Percentiles rank a stretch among this genome's conserved stretches.
Evolutionary conservation across 2,888 invertebrate species (phyloP).

Genomic region (Chloroclysta siterata): DNA sequence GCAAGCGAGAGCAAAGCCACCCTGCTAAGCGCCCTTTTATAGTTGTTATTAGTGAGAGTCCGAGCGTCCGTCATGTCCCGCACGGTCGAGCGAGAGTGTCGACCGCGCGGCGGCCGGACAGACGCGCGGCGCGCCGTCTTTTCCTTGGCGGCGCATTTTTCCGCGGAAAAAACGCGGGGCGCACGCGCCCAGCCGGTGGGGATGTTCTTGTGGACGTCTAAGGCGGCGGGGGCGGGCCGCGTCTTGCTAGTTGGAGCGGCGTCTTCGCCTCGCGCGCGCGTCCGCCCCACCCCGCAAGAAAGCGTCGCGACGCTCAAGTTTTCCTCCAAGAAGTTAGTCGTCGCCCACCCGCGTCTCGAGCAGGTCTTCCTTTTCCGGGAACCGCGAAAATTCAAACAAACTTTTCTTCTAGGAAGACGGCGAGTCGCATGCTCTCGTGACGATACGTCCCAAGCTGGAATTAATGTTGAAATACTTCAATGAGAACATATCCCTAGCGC

Average conservation of each 20-base stretch:
- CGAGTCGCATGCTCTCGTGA: constrained; percentile 77
- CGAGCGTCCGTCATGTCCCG: constrained; percentile 71
- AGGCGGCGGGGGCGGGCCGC: constrained; percentile 84
- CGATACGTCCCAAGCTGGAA: constrained; percentile 79
- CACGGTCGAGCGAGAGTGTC: constrained; percentile 58
- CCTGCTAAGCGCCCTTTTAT: constrained; percentile 79
- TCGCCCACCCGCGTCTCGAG: constrained; percentile 84
- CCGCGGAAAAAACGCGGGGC: constrained; percentile 83
- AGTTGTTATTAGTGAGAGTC: constrained; percentile 80
- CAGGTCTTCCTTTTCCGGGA: constrained; percentile 70
- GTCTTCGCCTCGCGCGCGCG: constrained; percentile 83
- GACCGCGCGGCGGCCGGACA: constrained; percentile 51
- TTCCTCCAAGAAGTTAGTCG: constrained; percentile 86
- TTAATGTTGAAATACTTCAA: constrained; percentile 85
- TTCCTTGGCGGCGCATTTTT: constrained; percentile 84
- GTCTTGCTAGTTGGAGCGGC: constrained; percentile 84
- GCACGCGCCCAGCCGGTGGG: constrained; percentile 82
- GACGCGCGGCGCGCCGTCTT: constrained; percentile 71
- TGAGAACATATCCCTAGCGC: constrained; percentile 84
- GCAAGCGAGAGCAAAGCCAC: constrained; percentile 77
- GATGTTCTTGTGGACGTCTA: constrained; percentile 83
- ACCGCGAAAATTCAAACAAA: constrained; percentile 37
- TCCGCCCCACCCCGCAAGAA: constrained; percentile 84
- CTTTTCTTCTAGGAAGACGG: constrained; percentile 56
- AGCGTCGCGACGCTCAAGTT: constrained; percentile 83